Conservation (phyloP, 2,797 vertebrate species). For the Chrosomus eos region DNA sequence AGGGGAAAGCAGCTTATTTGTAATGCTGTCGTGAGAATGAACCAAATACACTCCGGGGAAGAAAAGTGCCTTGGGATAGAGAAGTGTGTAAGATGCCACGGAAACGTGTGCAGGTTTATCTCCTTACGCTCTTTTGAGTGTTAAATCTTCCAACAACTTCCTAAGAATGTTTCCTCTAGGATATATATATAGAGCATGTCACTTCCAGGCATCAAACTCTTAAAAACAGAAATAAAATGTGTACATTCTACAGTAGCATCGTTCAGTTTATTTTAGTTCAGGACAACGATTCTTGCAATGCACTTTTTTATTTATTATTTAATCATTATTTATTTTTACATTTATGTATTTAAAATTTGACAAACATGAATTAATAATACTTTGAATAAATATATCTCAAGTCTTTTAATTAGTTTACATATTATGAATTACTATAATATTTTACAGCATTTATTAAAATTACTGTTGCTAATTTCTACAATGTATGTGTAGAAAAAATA, state of each 20-base stretch:
- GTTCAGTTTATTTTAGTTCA: not conserved
- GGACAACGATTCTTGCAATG: conserved; percentile 8
- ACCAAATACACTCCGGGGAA: conserved; percentile 36
- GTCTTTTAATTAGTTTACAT: not conserved
- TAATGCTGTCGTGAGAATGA: conserved; percentile 52
- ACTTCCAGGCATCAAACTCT: conserved; percentile 16
- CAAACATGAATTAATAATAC: not conserved
- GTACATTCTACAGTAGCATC: not conserved
- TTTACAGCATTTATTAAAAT: not conserved
- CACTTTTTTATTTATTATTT: not conserved
- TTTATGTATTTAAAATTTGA: not conserved
- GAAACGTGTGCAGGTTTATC: conserved; percentile 22
- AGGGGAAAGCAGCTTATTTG: conserved; percentile 50
- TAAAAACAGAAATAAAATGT: not conserved
- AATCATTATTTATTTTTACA: not conserved
- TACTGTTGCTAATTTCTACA: too few relatives aligned
- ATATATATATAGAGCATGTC: conserved; percentile 9
- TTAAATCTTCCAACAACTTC: conserved; percentile 34
- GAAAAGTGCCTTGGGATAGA: conserved; percentile 24
- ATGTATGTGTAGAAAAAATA: not conserved
- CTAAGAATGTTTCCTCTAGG: conserved; percentile 7
- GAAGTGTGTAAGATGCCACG: conserved; percentile 12
- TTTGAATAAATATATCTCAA: not conserved
- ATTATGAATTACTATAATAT: not conserved
- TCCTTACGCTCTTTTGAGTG: conserved; percentile 1